Percentiles rank a stretch among this genome's conserved stretches.
These are phyloP conservation scores for Hucho hucho DNA, from an alignment of 2,113 vertebrate genomes.

Conservation along the genomic window DNA sequence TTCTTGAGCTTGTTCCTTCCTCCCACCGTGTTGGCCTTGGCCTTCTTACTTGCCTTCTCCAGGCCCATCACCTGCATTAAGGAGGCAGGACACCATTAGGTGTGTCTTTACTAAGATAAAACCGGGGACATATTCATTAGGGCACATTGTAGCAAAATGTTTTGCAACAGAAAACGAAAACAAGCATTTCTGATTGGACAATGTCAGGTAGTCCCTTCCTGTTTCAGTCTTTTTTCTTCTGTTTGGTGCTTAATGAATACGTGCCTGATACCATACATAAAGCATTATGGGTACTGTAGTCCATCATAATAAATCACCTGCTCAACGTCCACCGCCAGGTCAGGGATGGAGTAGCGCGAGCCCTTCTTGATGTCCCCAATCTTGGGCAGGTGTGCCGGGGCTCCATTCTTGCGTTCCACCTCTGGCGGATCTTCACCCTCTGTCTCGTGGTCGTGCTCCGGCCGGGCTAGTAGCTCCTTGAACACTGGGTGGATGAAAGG, in stretches of 20 bases:
- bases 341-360: conserved; percentile 95
- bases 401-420: conserved; percentile 91
- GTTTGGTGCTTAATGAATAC: no score
- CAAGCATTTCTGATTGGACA: no score
- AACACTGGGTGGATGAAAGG: conserved; percentile 77
- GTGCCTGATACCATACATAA: no score
- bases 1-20: conserved; percentile 97
- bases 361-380: conserved; percentile 98
- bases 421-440: conserved; percentile 76
- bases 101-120: no score
- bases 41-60: conserved; percentile 95
- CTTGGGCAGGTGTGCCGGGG: conserved; percentile 90
- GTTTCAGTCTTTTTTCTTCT: no score
- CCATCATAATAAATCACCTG: conserved; percentile 79
- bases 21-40: conserved; percentile 92
- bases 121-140: no score
- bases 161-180: no score
- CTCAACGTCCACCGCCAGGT: conserved; percentile 95
- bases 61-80: conserved; percentile 87
- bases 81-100: no score
- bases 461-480: conserved; percentile 91
- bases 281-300: no score
- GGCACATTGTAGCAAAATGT: no score
- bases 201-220: no score
- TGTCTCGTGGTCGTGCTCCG: conserved; percentile 80